phyloP scores from a whole-genome alignment of 2,888 invertebrate genomes.

The Aspidiotus rigidus region DNA sequence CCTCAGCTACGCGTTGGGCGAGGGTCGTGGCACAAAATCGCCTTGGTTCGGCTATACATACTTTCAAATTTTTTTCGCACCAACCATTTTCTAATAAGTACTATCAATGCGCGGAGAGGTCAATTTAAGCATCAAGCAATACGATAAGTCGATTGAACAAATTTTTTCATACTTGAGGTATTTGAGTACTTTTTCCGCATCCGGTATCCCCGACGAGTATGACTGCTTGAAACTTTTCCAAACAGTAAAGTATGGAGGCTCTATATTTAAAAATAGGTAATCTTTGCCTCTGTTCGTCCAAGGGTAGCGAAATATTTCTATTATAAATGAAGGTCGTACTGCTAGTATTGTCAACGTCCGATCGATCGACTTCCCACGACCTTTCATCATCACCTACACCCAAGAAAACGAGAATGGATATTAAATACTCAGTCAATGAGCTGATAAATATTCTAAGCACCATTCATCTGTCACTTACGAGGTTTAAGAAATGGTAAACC shows the following conservation, averaged over 20 bases:
- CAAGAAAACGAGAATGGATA: too few relatives aligned
- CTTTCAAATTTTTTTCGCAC: conserved; percentile 60
- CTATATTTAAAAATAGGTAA: conserved; percentile 79
- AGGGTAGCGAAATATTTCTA: conserved; percentile 68
- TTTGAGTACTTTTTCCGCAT: conserved; percentile 90
- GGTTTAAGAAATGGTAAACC: too few relatives aligned
- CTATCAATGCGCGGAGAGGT: conserved; percentile 45
- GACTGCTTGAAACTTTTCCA: conserved; percentile 83
- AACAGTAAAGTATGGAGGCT: conserved; percentile 76
- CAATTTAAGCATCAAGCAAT: conserved; percentile 4
- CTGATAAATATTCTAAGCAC: too few relatives aligned
- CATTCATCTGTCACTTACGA: too few relatives aligned
- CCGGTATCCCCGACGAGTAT: conserved; percentile 91
- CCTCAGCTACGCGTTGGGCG: conserved; percentile 80
- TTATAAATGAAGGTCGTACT: conserved; percentile 70
- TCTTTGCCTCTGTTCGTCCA: conserved; percentile 73
- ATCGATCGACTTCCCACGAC: conserved; percentile 41
- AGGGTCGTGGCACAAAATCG: conserved; percentile 81
- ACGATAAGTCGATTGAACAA: background rate
- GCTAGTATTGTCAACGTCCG: conserved; percentile 51
- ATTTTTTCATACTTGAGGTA: conserved; percentile 65
- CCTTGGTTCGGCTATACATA: conserved; percentile 87
- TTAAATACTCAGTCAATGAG: too few relatives aligned
- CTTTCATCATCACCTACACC: too few relatives aligned
- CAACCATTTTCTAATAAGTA: conserved; percentile 83